Conservation (phyloP, 2,113 vertebrate species). For the Equus quagga region DNA sequence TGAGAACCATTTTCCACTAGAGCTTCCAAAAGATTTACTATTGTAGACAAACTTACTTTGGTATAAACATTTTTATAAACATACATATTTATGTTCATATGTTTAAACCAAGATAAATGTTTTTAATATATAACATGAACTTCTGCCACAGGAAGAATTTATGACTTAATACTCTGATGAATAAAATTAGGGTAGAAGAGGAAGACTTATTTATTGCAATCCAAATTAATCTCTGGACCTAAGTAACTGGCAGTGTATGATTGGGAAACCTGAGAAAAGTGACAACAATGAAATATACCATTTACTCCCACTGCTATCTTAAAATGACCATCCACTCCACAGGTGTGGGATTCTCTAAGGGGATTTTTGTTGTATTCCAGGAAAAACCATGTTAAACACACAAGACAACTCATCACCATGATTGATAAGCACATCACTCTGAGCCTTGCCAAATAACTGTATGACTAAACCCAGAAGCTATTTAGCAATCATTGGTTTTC, state of each 20-base stretch:
- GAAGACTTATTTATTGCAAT: not conserved
- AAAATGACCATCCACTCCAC: not conserved
- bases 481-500: not conserved
- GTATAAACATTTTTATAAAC: not conserved
- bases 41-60: not conserved
- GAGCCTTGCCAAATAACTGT: not conserved
- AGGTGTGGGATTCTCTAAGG: not conserved
- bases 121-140: not conserved
- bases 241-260: not conserved
- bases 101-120: not conserved
- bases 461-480: not conserved
- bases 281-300: not conserved
- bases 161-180: not conserved
- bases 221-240: not conserved
- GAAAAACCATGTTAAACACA: not conserved
- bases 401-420: not conserved
- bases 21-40: not conserved
- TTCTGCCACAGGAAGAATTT: not conserved
- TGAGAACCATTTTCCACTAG: not conserved
- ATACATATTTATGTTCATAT: not conserved
- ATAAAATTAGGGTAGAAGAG: not conserved
- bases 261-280: not conserved
- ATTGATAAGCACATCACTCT: not conserved
- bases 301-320: not conserved
- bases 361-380: not conserved